Evolutionary conservation across 2,113 vertebrate genomes (phyloP), one percentile per base, ranked within the genome.

Genomic region (Pseudonaja textilis): DNA sequence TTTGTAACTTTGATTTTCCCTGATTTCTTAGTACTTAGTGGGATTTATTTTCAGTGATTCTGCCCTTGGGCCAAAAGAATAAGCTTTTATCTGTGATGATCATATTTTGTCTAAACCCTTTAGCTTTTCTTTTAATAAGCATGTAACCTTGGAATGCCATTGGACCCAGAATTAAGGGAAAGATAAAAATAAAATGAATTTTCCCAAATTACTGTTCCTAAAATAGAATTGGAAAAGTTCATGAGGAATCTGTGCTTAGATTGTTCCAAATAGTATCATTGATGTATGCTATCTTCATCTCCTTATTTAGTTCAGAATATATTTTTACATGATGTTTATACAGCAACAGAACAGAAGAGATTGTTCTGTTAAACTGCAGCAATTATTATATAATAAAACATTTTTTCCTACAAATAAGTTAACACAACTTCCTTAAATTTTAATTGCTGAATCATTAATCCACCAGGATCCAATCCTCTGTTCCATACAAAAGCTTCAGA

Each of bases 31-130:
- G 95, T 0, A 22, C 93, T 96, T 94, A 94, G 85, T 56, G 89
- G 93, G 93, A 94, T 97, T 95, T 91, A 95, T 97, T 96, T 74
- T 96, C 93, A 87, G 93, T 96, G 95, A 95, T 95, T 94, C 87
- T 95, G 94, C 94, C 95, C 96, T 96, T 93, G 93, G 95, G 93
- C 88, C 95, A 96, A 96, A 97, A 96, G 96, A 96, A 96, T 96
- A 95, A 96, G 69, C 87, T 96, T 95, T 95, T 93, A 96, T 95
- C 91, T 96, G 69, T 88, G 90, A 64, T 94, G 85, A 94, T 95
- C 94, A 93, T 86, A 93, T 95, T 96, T 91, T 95, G 93, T 57
- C 92, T 94, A 94, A 95, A 90, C 91, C 54, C 91, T 93, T 81
- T 92, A 96, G 93, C 90, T 93, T 95, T 96, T 96, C 91, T 96